Conservation (phyloP, 92 coral and sea anemone species). For the Montipora capitata region DNA sequence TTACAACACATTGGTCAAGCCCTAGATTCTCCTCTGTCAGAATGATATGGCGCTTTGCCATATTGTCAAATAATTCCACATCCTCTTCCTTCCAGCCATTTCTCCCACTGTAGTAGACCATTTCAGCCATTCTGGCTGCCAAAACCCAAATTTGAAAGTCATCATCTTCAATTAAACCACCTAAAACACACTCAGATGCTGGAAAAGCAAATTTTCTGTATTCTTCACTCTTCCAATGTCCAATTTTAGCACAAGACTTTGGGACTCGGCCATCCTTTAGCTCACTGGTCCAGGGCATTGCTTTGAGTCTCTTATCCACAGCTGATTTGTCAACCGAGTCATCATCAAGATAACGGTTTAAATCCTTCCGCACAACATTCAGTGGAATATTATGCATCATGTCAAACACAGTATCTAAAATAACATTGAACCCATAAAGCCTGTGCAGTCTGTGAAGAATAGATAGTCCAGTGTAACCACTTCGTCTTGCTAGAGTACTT, state of each 20-base stretch:
- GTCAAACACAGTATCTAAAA: slow-evolving; percentile 53
- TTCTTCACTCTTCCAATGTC: slow-evolving; percentile 33
- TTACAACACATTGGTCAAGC: slow-evolving; percentile 29
- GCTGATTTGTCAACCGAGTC: slow-evolving; percentile 10
- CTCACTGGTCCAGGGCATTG: slow-evolving; percentile 33
- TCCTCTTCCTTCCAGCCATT: slow-evolving; percentile 41
- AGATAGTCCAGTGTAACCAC: slow-evolving; percentile 73
- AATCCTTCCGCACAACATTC: slow-evolving; percentile 11
- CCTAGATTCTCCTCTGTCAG: slow-evolving; percentile 33
- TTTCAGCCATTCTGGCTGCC: slow-evolving; percentile 29
- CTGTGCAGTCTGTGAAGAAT: slow-evolving; percentile 74
- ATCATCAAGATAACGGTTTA: neutral
- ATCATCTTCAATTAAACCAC: neutral
- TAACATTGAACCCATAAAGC: slow-evolving; percentile 72
- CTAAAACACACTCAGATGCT: slow-evolving; percentile 37
- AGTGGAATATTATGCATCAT: no score
- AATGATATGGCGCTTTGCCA: slow-evolving; percentile 21
- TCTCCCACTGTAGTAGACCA: slow-evolving; percentile 45
- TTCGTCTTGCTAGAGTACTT: slow-evolving; percentile 45
- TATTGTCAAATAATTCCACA: slow-evolving; percentile 2
- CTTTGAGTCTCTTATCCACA: neutral
- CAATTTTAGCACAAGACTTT: neutral
- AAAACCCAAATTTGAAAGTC: slow-evolving; percentile 21
- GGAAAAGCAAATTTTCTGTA: slow-evolving; percentile 40
- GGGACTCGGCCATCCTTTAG: neutral